Base-by-base conservation (phyloP, 1,140 invertebrate genomes). In the Rhynchophorus ferrugineus region DNA sequence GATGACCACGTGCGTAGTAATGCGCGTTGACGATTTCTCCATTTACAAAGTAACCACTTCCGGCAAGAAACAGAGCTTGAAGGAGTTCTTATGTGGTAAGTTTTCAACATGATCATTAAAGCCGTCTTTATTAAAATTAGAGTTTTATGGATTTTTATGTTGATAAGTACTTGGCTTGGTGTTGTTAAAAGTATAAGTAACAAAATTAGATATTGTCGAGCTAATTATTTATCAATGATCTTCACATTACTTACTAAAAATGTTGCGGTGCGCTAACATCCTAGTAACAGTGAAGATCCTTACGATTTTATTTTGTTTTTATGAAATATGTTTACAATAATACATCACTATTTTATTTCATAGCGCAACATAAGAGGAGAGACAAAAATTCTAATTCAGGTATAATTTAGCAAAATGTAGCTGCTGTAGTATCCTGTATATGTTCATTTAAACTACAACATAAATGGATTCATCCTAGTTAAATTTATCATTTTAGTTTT, bases 1-100 rank as follows among this genome's bases (percentile, higher is more conserved):
- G 24, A 91, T 95, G 85, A 94, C 91, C 3, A 87, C 89, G 8
- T 95, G 91, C 71, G 79, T 92, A 13, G 80, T 97, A 18, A 73
- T 98, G 18, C 79, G 91, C 61, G 82, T 97, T 57, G 85, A 91
- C 60, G 91, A 98, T 66, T 89, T 93, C 58, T 85, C 81, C 1
- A 74, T 93, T 11, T 90, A 85, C 64, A 83, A 86, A 73, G 89
- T 94, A 44, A 83, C 85, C 0, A 88, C 85, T 2, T 78, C 84
- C 1, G 79, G 79, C 20, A 78, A 79, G 59, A 85, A 83, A 61
- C 75, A 78, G 36, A 70, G 78, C 37, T 77, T 82, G 2, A 84
- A 87, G 62, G 87, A 90, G 71, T 89, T 92, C 65, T 73, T 93
- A 48, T 78, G 82, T 69, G 87, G 89, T 81, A 79, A 70, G 54